Evolutionary conservation across 2,888 invertebrate genomes (phyloP).

Genomic region (Pimpla rufipes): DNA sequence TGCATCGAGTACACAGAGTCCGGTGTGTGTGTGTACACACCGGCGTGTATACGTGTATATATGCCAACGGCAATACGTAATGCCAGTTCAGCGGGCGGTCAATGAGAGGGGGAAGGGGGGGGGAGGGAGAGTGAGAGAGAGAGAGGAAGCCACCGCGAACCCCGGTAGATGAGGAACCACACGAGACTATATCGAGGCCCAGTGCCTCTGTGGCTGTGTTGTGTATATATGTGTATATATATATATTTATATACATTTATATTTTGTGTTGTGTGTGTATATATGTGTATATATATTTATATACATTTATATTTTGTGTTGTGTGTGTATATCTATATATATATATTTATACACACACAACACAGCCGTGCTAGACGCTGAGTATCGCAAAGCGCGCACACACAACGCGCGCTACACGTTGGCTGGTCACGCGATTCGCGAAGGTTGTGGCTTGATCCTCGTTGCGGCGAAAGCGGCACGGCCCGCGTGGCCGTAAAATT

Average conservation of each 20-base stretch:
- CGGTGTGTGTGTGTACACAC: neutral
- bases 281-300: neutral
- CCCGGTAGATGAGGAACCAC: slow-evolving; percentile 42
- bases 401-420: neutral
- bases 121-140: neutral
- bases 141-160: slow-evolving; percentile 31
- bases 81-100: slow-evolving; percentile 4
- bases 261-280: too few relatives aligned
- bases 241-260: too few relatives aligned
- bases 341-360: neutral
- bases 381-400: slow-evolving; percentile 36
- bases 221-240: too few relatives aligned
- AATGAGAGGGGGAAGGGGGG: slow-evolving; percentile 7
- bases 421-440: slow-evolving; percentile 58
- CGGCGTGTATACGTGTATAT: slow-evolving; percentile 30
- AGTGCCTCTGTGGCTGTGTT: too few relatives aligned
- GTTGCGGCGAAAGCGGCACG: slow-evolving; percentile 64
- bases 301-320: too few relatives aligned
- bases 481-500: slow-evolving; percentile 49
- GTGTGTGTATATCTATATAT: neutral
- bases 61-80: slow-evolving; percentile 28
- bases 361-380: slow-evolving; percentile 10
- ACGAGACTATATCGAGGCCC: neutral
- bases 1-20: slow-evolving; percentile 34
- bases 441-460: slow-evolving; percentile 62